Percentiles rank a stretch among this genome's conserved stretches.
These are phyloP conservation scores for Heteropelma amictum DNA, from an alignment of 2,888 invertebrate species.

Conservation along the genomic window DNA sequence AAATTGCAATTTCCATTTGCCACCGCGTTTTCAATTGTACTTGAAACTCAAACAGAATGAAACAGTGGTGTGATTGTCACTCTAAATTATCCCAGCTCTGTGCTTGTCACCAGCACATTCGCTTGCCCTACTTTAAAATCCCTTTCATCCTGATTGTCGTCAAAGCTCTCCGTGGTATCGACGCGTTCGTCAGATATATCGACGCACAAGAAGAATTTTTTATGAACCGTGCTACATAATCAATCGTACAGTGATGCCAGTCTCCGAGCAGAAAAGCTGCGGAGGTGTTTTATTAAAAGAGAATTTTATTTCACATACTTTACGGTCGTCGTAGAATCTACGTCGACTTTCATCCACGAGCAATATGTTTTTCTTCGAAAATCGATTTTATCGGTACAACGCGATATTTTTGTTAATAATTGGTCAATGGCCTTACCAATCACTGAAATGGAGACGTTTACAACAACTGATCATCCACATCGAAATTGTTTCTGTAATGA, in stretches of 20 bases:
- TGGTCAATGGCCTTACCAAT: constrained; percentile 45
- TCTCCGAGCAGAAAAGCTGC: neutral
- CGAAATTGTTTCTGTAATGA: neutral
- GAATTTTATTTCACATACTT: neutral
- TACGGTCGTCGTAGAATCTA: neutral
- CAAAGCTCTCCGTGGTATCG: no score
- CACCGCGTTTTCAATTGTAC: no score
- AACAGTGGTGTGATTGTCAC: no score
- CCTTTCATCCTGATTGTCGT: no score
- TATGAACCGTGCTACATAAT: neutral
- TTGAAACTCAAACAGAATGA: no score
- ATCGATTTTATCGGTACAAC: constrained; percentile 17
- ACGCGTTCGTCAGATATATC: no score
- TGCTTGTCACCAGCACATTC: no score
- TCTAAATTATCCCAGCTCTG: no score
- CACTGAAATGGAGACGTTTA: neutral
- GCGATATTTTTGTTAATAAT: neutral
- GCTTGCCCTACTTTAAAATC: no score
- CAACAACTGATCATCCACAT: constrained; percentile 1
- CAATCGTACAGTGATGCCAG: neutral
- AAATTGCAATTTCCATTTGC: no score
- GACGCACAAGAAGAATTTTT: neutral
- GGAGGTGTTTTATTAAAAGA: neutral
- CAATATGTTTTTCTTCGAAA: constrained; percentile 24
- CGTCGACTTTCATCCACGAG: neutral